Evolutionary conservation across 1,140 invertebrate genomes (phyloP).

Genomic region (Drosophila erecta): DNA sequence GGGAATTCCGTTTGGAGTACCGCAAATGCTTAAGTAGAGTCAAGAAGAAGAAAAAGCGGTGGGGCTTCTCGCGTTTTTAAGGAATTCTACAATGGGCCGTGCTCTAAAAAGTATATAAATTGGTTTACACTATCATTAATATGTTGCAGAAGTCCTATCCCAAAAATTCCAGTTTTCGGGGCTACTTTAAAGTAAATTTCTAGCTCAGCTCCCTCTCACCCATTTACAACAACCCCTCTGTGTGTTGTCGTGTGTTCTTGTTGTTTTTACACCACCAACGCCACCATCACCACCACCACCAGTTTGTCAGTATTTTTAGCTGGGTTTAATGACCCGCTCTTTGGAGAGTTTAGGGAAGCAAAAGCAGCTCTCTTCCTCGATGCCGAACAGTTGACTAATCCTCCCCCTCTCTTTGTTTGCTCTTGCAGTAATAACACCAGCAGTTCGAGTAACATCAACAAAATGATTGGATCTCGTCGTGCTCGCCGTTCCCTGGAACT

Average conservation of each 20-base stretch:
- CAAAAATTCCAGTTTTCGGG: not conserved
- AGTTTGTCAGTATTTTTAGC: slow-evolving; percentile 72
- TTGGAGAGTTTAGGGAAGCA: slow-evolving; percentile 50
- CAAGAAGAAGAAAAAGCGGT: slow-evolving; percentile 6
- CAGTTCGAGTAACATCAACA: slow-evolving; percentile 52
- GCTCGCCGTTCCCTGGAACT: slow-evolving; percentile 61
- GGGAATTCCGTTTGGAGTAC: slow-evolving; percentile 70
- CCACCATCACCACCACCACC: slow-evolving; percentile 52
- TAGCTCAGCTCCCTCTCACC: slow-evolving; percentile 29
- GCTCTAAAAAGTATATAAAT: not conserved
- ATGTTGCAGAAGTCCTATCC: not conserved
- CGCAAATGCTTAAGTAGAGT: slow-evolving; percentile 17
- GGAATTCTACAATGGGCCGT: not conserved
- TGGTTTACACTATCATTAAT: not conserved
- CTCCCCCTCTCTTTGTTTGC: slow-evolving; percentile 25
- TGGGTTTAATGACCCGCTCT: slow-evolving; percentile 75
- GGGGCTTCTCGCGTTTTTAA: not conserved
- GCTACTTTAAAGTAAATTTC: slow-evolving; percentile 30
- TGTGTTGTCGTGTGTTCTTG: slow-evolving; percentile 19
- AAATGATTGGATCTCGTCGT: slow-evolving; percentile 57
- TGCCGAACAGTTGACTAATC: slow-evolving; percentile 64
- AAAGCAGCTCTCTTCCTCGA: slow-evolving; percentile 27
- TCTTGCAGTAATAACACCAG: slow-evolving; percentile 40
- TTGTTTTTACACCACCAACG: slow-evolving; percentile 58
- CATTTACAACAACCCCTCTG: slow-evolving; percentile 57